Percentiles rank a stretch among this genome's conserved stretches.
These are phyloP conservation scores for Lagopus muta DNA, from an alignment of 2,113 vertebrate genomes.

Conservation along the genomic window DNA sequence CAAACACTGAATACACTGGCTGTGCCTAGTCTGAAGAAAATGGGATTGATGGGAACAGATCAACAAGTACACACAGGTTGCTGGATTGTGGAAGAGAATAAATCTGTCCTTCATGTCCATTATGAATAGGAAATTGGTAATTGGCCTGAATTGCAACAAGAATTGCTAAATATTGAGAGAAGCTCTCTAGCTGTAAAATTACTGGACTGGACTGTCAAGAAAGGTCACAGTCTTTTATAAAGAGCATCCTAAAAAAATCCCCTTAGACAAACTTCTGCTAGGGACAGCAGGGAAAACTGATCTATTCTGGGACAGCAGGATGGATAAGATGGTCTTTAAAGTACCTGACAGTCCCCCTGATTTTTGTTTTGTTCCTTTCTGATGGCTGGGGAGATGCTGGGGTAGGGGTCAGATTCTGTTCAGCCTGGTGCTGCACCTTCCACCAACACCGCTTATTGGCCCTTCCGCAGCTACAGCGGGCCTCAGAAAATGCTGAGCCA, in stretches of 20 bases:
- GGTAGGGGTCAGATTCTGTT: not conserved
- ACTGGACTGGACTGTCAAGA: not conserved
- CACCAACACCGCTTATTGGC: rapidly evolving
- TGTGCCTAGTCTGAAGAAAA: not conserved
- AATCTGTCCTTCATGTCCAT: not conserved
- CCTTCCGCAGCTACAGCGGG: rapidly evolving
- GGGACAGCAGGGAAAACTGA: not conserved
- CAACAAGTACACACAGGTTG: not conserved
- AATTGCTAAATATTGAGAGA: not conserved
- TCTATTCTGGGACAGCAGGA: not conserved
- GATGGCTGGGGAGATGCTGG: not conserved
- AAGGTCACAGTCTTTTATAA: not conserved
- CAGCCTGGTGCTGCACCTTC: not conserved
- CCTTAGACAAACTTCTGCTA: not conserved
- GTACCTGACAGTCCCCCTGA: not conserved
- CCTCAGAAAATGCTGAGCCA: not conserved
- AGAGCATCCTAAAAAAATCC: not conserved
- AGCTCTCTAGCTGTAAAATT: not conserved
- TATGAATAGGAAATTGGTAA: not conserved
- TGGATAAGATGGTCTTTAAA: not conserved
- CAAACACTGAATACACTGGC: not conserved
- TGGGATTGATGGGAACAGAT: not conserved
- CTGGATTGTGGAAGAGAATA: not conserved
- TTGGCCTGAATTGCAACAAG: not conserved
- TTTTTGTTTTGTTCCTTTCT: not conserved